A percentile compares a stretch with the other conserved stretches of the same genome.
These are phyloP conservation scores for Malthinus flaveolus DNA, from an alignment of 2,888 invertebrate species.

Conservation along the genomic window DNA sequence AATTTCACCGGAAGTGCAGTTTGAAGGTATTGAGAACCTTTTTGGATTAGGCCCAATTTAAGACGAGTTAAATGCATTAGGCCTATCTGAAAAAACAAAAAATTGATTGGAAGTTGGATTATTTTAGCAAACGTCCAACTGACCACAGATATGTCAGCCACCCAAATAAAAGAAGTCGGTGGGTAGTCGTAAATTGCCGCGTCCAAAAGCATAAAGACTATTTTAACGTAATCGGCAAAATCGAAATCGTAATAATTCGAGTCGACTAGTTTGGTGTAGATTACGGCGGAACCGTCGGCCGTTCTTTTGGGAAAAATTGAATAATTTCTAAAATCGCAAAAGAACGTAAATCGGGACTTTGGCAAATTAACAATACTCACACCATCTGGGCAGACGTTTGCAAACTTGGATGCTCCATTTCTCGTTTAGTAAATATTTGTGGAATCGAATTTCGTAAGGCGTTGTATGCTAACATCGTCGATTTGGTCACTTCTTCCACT, in stretches of 20 bases:
- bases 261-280: slow-evolving; percentile 63
- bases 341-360: too few relatives aligned
- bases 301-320: slow-evolving; percentile 62
- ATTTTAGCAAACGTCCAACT: slow-evolving; percentile 45
- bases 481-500: slow-evolving; percentile 62
- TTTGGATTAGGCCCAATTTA: slow-evolving; percentile 54
- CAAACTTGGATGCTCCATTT: slow-evolving; percentile 42
- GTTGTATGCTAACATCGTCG: slow-evolving; percentile 68
- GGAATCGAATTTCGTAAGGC: slow-evolving; percentile 61
- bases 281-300: slow-evolving; percentile 62
- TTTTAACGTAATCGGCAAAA: slow-evolving; percentile 62
- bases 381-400: too few relatives aligned
- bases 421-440: slow-evolving; percentile 65
- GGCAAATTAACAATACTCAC: neutral
- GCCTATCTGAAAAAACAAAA: slow-evolving; percentile 27
- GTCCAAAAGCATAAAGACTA: slow-evolving; percentile 51
- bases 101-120: slow-evolving; percentile 27
- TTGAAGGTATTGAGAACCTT: slow-evolving; percentile 69
- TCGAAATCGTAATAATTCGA: slow-evolving; percentile 62
- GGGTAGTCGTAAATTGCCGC: slow-evolving; percentile 59
- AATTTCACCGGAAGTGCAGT: slow-evolving; percentile 70
- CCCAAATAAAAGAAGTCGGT: slow-evolving; percentile 64
- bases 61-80: slow-evolving; percentile 42
- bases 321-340: slow-evolving; percentile 39
- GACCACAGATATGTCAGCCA: slow-evolving; percentile 70